Evolutionary conservation across 92 coral and sea anemone genomes (phyloP), one percentile per base, ranked within the genome.

Genomic region (Palythoa grandis): DNA sequence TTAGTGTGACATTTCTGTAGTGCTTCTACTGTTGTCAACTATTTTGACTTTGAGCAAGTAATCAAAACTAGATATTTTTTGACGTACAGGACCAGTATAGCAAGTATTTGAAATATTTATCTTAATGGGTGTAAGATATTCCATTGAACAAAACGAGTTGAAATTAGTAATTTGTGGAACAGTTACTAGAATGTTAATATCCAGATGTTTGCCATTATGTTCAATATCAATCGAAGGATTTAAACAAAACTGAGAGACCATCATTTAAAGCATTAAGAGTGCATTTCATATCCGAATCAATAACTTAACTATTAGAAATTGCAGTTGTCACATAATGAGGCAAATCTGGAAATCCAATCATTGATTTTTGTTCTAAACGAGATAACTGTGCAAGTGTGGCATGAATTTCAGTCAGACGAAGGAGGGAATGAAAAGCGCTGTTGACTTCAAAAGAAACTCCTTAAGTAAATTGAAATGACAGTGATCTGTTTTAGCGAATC

Each of bases 101-200:
- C 94, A 91, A 9, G 43, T 43, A 11, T 89, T 89, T 0, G 94
- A 91, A 23, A 91, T 67, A 23, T 91, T 88, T 47, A 87, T 88
- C 22, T 88, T 91, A 0, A 88, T 8, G 9, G 94, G 94, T 9
- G 80, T 22, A 22, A 91, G 38, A 38, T 86, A 86, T 77, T 91
- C 92, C 25, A 88, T 25, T 3, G 86, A 72, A 79, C 92, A 86
- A 83, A 90, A 87, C 25, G 77, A 87, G 22, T 54, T 11, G 0
- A n/a, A 67, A 14, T 47, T 22, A 23, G 82, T 1, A 7, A 91
- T 72, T 48, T 88, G 86, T 47, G 92, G 94, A 7, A 82, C 58
- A 1, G 86, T 72, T 1, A 86, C 72, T 1, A 88, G 72, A 38
- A 91, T 68, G 17, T 76, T 82, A 0, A 88, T 13, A 20, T 43